Base-by-base conservation (phyloP, 2,797 vertebrate species). In the Epinephelus malabaricus region DNA sequence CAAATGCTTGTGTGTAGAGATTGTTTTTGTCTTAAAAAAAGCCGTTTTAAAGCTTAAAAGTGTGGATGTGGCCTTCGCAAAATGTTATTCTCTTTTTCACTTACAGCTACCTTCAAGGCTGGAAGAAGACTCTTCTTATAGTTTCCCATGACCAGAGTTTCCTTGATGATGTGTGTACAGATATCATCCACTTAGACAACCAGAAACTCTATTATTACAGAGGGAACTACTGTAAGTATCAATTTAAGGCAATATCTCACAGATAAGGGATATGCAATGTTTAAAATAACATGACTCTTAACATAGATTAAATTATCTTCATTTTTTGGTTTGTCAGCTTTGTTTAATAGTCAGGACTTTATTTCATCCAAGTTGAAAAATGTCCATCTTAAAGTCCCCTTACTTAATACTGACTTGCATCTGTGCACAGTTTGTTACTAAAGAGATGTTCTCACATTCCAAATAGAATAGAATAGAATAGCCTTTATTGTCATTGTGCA, bases 131-230 rank as follows among this genome's bases (percentile, higher is more conserved):
- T 0, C 93, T 98, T 21, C 96, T 98, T 25, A 97, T 98, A 0
- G 97, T 98, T 53, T 98, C 97, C 78, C 97, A 98, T 0, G 97
- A 98, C 95, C 97, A 98, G 91, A 97, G 97, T 78, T 98, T 98
- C 90, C 91, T 98, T 49, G 97, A 98, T 2, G 97, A 98, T 0
- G 97, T 98, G 45, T 98, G 97, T 88, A 97, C 97, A 0, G 97
- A 98, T 69, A 97, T 98, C 62, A 89, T 98, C 76, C 97, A 98
- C 78, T 87, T 98, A 0, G 97, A 98, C 84, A 86, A 95, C 83
- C 96, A 98, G 93, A 96, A 97, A 18, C 96, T 98, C 51, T 97
- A 94, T 87, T 98, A 98, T 81, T 98, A 98, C 89, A 94, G 97
- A 86, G 97, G 97, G 19, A 98, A 98, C 90, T 98, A 98, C 83